Conservation (phyloP, 2,113 vertebrate genomes). For the Coptodon rendalli region DNA sequence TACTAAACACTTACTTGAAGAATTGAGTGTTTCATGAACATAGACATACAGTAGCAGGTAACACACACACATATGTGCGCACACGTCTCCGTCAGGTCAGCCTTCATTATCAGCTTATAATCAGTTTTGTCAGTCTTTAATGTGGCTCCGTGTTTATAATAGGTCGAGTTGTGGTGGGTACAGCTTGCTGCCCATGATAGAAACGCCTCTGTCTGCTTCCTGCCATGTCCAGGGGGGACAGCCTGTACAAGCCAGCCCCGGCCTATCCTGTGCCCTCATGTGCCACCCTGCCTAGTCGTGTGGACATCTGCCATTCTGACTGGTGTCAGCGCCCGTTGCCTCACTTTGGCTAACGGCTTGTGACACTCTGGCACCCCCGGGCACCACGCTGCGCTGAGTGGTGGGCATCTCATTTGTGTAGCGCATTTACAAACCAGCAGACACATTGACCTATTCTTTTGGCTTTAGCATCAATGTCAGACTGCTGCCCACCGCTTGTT, state of each 20-base stretch:
- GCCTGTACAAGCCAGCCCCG: slow-evolving; percentile 30
- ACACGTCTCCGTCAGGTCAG: background rate
- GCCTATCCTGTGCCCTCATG: slow-evolving; percentile 52
- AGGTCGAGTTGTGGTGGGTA: background rate
- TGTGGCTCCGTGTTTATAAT: slow-evolving; percentile 18
- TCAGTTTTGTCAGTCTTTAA: slow-evolving; percentile 40
- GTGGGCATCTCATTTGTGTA: slow-evolving; percentile 58
- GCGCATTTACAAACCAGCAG: slow-evolving; percentile 57
- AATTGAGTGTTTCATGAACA: background rate
- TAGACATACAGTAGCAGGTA: background rate
- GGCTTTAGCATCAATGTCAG: slow-evolving; percentile 74
- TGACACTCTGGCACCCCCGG: slow-evolving; percentile 53
- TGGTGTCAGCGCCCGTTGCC: slow-evolving; percentile 58
- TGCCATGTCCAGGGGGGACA: slow-evolving; percentile 60
- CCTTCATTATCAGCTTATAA: slow-evolving; percentile 9
- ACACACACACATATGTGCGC: background rate
- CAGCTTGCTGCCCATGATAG: slow-evolving; percentile 27
- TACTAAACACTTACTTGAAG: background rate
- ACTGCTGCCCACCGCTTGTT: slow-evolving; percentile 9
- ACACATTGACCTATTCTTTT: slow-evolving; percentile 76
- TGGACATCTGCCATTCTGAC: slow-evolving; percentile 76
- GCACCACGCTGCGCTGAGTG: slow-evolving; percentile 34
- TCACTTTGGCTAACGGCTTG: slow-evolving; percentile 55
- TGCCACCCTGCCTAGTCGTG: slow-evolving; percentile 63
- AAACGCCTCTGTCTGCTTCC: slow-evolving; percentile 51